Evolutionary conservation across 53 echinoderm and acorn worm species (phyloP).

Genomic region (Patiria pectinifera): DNA sequence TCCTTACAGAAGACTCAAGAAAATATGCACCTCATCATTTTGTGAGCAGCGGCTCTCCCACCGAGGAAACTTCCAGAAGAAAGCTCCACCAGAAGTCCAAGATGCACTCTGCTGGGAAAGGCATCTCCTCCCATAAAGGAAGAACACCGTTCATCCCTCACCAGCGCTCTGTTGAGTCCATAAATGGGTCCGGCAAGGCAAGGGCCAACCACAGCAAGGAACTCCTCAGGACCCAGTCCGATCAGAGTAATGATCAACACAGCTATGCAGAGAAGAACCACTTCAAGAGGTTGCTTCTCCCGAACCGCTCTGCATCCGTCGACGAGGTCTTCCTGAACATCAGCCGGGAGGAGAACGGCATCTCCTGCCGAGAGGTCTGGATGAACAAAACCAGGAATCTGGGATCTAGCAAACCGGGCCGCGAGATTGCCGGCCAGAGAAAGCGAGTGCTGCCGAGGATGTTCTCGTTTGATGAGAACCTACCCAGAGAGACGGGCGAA

Average conservation of each 20-base stretch:
- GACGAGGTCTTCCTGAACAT: slow-evolving; percentile 65
- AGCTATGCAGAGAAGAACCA: slow-evolving; percentile 53
- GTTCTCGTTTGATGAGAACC: slow-evolving; percentile 38
- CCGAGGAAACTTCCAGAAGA: slow-evolving; percentile 8
- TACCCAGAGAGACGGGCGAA: slow-evolving; percentile 9
- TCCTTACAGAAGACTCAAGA: slow-evolving; percentile 23
- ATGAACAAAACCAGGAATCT: background rate
- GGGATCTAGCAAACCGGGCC: background rate
- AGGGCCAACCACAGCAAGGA: slow-evolving; percentile 2
- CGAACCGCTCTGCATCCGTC: slow-evolving; percentile 58
- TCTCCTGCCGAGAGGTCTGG: slow-evolving; percentile 40
- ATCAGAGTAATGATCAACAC: slow-evolving; percentile 27
- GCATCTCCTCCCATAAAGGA: slow-evolving; percentile 16
- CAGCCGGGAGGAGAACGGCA: slow-evolving; percentile 41
- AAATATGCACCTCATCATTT: slow-evolving; percentile 8
- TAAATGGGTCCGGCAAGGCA: slow-evolving; percentile 12
- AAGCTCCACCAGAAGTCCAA: slow-evolving; percentile 22
- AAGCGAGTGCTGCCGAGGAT: slow-evolving; percentile 20
- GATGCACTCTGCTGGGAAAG: slow-evolving; percentile 28
- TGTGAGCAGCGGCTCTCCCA: background rate
- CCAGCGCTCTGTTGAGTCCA: slow-evolving; percentile 6
- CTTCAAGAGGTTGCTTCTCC: slow-evolving; percentile 60
- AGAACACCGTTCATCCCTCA: slow-evolving; percentile 7
- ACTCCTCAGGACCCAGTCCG: slow-evolving; percentile 36
- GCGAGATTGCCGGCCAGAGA: background rate